These are phyloP conservation scores for Epinephelus coioides DNA, from an alignment of 2,797 vertebrate genomes.

Conservation along the genomic window DNA sequence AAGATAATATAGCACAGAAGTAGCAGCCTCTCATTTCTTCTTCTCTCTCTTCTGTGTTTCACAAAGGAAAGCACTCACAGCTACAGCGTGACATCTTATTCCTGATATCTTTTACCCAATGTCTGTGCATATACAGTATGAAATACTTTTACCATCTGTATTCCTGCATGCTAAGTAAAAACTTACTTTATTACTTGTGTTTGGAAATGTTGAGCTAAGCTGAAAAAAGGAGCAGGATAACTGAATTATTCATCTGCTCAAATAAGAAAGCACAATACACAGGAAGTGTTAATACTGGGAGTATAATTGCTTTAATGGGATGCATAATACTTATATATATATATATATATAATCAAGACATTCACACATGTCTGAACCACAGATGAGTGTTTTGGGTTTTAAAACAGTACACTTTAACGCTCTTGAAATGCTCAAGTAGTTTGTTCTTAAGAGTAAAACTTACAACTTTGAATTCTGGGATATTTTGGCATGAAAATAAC, in stretches of 20 bases:
- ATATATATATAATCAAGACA: background rate
- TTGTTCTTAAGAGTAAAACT: background rate
- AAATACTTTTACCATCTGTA: background rate
- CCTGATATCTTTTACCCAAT: background rate
- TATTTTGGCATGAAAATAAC: background rate
- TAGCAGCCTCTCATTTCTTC: background rate
- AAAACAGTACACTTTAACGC: background rate
- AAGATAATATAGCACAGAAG: background rate
- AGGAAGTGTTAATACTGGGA: background rate
- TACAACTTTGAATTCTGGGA: background rate
- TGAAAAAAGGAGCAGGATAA: background rate
- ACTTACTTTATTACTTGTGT: background rate
- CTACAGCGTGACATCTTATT: background rate
- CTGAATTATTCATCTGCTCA: constrained; percentile 12
- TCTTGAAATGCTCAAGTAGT: background rate
- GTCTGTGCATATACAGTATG: background rate
- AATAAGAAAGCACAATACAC: background rate
- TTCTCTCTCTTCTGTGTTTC: background rate
- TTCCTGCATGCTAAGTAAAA: background rate
- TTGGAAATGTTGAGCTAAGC: background rate
- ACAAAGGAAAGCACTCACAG: background rate
- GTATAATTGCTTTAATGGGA: background rate
- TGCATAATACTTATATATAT: background rate
- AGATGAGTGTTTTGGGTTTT: background rate
- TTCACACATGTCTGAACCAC: background rate